Percentiles rank a stretch among this genome's conserved stretches.
Conservation (phyloP, 2,113 vertebrate genomes). For the Chaetodon auriga region DNA sequence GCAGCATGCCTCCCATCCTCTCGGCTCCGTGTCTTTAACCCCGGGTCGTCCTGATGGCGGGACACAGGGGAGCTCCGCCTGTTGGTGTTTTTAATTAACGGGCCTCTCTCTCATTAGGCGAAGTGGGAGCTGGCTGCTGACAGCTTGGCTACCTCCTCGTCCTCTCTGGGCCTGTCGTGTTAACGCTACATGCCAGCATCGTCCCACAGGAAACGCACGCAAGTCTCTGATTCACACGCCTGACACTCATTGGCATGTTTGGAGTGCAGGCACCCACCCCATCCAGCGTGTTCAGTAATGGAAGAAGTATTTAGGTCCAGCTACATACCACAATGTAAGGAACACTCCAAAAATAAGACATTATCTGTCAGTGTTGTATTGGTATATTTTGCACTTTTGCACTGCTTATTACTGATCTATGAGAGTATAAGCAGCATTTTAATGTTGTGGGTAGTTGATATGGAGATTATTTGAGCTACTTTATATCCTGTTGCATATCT, state of each 20-base stretch:
- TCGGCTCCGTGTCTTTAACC: slow-evolving; percentile 77
- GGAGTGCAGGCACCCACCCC: not conserved
- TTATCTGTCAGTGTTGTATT: not conserved
- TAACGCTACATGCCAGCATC: slow-evolving; percentile 65
- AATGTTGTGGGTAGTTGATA: not conserved
- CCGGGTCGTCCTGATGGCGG: slow-evolving; percentile 74
- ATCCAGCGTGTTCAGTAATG: not conserved
- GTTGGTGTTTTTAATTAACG: slow-evolving; percentile 84
- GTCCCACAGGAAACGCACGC: slow-evolving; percentile 68
- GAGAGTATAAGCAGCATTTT: not conserved
- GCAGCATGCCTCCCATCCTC: slow-evolving; percentile 56
- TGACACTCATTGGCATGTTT: slow-evolving; percentile 43
- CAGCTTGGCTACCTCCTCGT: slow-evolving; percentile 76
- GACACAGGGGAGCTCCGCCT: slow-evolving; percentile 76
- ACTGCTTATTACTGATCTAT: not conserved
- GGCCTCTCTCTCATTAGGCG: slow-evolving; percentile 78
- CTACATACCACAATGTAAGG: not conserved
- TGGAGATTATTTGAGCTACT: not conserved
- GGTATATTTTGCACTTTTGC: not conserved
- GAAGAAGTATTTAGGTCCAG: not conserved
- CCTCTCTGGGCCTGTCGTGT: slow-evolving; percentile 70
- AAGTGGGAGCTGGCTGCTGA: slow-evolving; percentile 78
- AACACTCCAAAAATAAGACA: not conserved
- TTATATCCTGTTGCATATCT: not conserved
- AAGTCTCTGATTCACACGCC: slow-evolving; percentile 45